Percentiles rank a stretch among this genome's conserved stretches.
Evolutionary conservation across 2,888 invertebrate genomes (phyloP).

Genomic region (Alsophila aescularia): DNA sequence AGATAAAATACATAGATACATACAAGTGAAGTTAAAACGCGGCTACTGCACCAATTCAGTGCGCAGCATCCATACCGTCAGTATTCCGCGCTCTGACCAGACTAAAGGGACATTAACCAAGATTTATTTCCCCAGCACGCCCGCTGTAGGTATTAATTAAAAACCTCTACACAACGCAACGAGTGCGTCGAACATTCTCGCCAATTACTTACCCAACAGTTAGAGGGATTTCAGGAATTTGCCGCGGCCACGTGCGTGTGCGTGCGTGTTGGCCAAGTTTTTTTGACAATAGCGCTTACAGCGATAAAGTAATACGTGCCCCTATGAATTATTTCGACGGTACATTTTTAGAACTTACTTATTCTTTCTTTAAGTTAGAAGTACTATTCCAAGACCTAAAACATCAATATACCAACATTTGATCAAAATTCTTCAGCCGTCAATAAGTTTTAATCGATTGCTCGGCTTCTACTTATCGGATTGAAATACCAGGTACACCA

Average conservation of each 20-base stretch:
- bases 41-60: not conserved
- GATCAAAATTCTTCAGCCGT: too few species aligned
- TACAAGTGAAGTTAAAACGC: not conserved
- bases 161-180: slow-evolving; percentile 68
- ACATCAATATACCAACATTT: too few species aligned
- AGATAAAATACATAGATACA: too few species aligned
- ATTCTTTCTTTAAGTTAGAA: too few species aligned
- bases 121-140: slow-evolving; percentile 72
- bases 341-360: not conserved
- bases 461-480: too few species aligned
- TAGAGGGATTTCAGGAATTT: slow-evolving; percentile 30
- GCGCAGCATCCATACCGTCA: slow-evolving; percentile 6
- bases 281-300: not conserved
- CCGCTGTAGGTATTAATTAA: slow-evolving; percentile 76
- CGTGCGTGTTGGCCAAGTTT: not conserved
- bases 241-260: not conserved
- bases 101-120: slow-evolving; percentile 80
- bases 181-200: slow-evolving; percentile 59
- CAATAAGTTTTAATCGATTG: too few species aligned
- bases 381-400: too few species aligned
- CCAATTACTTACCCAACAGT: slow-evolving; percentile 54
- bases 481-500: too few species aligned
- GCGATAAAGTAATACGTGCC: not conserved
- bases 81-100: slow-evolving; percentile 56
- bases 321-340: not conserved